Conservation (phyloP, 2,797 vertebrate species). For the Chromis chromis region DNA sequence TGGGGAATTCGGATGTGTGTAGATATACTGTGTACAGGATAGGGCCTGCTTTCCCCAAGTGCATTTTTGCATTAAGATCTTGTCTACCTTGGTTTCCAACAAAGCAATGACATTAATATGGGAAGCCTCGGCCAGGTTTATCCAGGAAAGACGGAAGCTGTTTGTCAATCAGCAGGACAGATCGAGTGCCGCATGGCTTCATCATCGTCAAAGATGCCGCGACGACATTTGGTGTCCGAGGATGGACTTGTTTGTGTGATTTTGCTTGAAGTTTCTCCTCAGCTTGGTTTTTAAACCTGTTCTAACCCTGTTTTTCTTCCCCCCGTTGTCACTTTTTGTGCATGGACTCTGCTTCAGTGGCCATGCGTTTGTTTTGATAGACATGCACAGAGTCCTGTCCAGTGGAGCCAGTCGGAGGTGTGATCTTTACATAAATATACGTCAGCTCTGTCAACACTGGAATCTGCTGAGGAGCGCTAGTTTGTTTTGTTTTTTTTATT, state of each 20-base stretch:
- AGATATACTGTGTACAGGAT: slow-evolving; percentile 31
- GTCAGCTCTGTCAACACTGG: slow-evolving; percentile 27
- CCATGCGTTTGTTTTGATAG: slow-evolving; percentile 50
- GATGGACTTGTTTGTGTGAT: slow-evolving; percentile 37
- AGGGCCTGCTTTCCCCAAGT: slow-evolving; percentile 44
- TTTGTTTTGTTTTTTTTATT: slow-evolving; percentile 60
- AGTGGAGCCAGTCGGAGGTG: slow-evolving; percentile 30
- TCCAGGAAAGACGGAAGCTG: slow-evolving; percentile 50
- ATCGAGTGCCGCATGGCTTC: slow-evolving; percentile 21
- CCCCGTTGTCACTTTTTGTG: slow-evolving; percentile 18
- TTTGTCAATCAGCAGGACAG: slow-evolving; percentile 33
- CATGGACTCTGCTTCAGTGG: slow-evolving; percentile 22
- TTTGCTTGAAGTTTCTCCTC: slow-evolving; percentile 27
- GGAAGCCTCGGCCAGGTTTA: slow-evolving; percentile 33
- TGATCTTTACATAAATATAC: slow-evolving; percentile 34
- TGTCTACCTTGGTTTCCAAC: slow-evolving; percentile 44
- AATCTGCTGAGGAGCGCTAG: slow-evolving; percentile 26
- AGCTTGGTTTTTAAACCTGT: slow-evolving; percentile 49
- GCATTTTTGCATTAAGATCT: slow-evolving; percentile 63
- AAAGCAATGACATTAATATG: slow-evolving; percentile 36
- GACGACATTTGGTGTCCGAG: not conserved
- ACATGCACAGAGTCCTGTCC: slow-evolving; percentile 16
- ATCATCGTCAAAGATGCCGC: not conserved
- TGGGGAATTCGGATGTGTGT: slow-evolving; percentile 41
- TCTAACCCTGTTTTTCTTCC: slow-evolving; percentile 13